A percentile compares a stretch with the other conserved stretches of the same genome.
These are phyloP conservation scores for Drosophila ambigua DNA, from an alignment of 1,140 invertebrate genomes.

Conservation along the genomic window DNA sequence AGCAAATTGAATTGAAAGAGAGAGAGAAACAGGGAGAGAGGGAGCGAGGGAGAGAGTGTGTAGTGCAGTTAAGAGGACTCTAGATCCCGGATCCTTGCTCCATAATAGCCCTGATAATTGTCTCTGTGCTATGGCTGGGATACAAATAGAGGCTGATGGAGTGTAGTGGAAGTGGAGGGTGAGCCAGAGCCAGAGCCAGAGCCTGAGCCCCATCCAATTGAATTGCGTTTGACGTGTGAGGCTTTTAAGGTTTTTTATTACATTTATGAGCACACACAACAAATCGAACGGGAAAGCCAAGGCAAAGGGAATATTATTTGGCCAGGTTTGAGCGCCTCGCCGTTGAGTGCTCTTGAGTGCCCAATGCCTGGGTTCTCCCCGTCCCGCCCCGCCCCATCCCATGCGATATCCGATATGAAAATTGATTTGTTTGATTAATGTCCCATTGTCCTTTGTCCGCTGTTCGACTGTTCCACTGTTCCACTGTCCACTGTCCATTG, in stretches of 20 bases:
- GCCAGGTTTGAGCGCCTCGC: too few species aligned
- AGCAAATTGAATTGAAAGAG: slow-evolving; percentile 54
- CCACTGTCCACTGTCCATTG: slow-evolving; percentile 19
- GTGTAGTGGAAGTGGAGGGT: too few species aligned
- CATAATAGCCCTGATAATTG: slow-evolving; percentile 57
- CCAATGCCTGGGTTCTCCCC: not conserved
- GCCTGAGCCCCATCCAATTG: slow-evolving; percentile 37
- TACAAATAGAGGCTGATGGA: not conserved
- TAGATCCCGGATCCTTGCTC: slow-evolving; percentile 4
- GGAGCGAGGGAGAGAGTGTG: not conserved
- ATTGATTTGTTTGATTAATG: slow-evolving; percentile 80
- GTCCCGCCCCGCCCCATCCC: not conserved
- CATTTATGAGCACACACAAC: slow-evolving; percentile 56
- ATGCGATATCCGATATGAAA: slow-evolving; percentile 60
- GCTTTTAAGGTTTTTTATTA: slow-evolving; percentile 81
- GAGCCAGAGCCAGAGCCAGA: too few species aligned
- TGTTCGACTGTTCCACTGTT: too few species aligned
- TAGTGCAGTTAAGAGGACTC: slow-evolving; percentile 16
- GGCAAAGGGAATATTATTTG: not conserved
- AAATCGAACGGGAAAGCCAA: slow-evolving; percentile 1
- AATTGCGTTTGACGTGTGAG: slow-evolving; percentile 73
- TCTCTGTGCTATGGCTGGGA: slow-evolving; percentile 37
- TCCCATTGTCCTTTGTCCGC: slow-evolving; percentile 35
- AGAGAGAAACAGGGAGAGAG: not conserved
- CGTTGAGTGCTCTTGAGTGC: slow-evolving; percentile 13